Conservation (phyloP, 2,797 vertebrate species). For the Enteromius argenteus region DNA sequence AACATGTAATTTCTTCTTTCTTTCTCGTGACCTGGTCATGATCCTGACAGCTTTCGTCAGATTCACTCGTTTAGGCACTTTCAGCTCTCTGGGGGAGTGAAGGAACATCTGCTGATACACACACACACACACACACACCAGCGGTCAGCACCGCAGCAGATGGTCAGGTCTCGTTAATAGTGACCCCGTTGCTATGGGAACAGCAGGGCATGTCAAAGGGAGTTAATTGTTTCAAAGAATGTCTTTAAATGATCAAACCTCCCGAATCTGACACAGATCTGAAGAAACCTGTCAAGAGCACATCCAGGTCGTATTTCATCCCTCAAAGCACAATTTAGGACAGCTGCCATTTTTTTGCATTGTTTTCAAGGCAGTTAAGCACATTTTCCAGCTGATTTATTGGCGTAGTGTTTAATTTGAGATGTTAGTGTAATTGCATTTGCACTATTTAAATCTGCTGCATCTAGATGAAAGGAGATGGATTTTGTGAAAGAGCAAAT, state of each 20-base stretch:
- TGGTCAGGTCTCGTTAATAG: constrained; percentile 54
- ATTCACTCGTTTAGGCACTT: constrained; percentile 6
- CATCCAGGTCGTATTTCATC: not conserved
- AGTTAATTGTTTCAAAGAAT: constrained; percentile 55
- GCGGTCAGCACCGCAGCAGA: constrained; percentile 56
- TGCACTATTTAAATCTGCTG: not conserved
- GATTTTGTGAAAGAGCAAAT: not conserved
- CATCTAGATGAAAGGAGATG: not conserved
- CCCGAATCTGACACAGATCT: constrained; percentile 11
- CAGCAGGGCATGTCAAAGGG: constrained; percentile 51
- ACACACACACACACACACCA: constrained; percentile 34
- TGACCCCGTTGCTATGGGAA: constrained; percentile 62
- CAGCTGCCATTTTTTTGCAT: not conserved
- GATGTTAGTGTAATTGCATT: not conserved
- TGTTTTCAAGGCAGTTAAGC: not conserved
- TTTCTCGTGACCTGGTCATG: constrained; percentile 11
- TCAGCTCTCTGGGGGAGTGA: not conserved
- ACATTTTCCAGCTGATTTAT: not conserved
- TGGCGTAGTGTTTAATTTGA: not conserved
- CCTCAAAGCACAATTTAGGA: not conserved
- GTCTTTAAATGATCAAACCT: constrained; percentile 32
- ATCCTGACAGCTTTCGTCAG: constrained; percentile 3
- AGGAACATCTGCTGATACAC: constrained; percentile 55
- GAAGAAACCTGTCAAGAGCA: not conserved
- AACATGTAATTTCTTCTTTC: not conserved